These are phyloP conservation scores for Nycticebus coucang DNA, from an alignment of 2,113 vertebrate genomes.

Conservation along the genomic window DNA sequence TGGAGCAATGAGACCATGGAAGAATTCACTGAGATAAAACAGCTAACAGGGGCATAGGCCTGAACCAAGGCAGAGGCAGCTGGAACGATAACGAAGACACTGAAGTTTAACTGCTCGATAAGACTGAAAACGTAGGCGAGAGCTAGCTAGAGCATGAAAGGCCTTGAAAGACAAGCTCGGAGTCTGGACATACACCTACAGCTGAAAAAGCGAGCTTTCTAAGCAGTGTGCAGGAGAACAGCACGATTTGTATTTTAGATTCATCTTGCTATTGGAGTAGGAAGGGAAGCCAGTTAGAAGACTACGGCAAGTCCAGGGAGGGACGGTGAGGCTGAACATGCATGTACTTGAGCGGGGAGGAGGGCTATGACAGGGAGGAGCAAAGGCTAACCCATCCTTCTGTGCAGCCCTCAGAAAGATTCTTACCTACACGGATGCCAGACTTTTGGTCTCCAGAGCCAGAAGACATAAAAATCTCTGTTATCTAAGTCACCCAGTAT, in stretches of 20 bases:
- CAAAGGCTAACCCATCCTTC: not conserved
- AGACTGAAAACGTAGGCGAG: not conserved
- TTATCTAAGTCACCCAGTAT: not conserved
- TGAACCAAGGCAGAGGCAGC: not conserved
- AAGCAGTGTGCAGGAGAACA: not conserved
- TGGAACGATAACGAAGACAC: not conserved
- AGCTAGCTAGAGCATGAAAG: not conserved
- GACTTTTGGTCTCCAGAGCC: not conserved
- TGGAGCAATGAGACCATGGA: not conserved
- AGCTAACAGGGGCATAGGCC: not conserved
- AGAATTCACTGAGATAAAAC: not conserved
- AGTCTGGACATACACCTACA: not conserved
- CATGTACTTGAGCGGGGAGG: not conserved
- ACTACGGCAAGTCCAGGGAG: not conserved
- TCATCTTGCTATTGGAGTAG: not conserved
- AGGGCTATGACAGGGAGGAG: not conserved
- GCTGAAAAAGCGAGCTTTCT: not conserved
- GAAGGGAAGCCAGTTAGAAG: not conserved
- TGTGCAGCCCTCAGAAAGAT: not conserved
- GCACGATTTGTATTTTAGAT: not conserved
- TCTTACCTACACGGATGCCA: not conserved
- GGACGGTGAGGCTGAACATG: not conserved
- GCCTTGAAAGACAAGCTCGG: not conserved
- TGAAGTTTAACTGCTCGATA: not conserved
- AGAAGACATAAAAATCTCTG: not conserved